Evolutionary conservation across 2,888 invertebrate genomes (phyloP), one percentile per base, ranked within the genome.

Genomic region (Augiades crinisus): DNA sequence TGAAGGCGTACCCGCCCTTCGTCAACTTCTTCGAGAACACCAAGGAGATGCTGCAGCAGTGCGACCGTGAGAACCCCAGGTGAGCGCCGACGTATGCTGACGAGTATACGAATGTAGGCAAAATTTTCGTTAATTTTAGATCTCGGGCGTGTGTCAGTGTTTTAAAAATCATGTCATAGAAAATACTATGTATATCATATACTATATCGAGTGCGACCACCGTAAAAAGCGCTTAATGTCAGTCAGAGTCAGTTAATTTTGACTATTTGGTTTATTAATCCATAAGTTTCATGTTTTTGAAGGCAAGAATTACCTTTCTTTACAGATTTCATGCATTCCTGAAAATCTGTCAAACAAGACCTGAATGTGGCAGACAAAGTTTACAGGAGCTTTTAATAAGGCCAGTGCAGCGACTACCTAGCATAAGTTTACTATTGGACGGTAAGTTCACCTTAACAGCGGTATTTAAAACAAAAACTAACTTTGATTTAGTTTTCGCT

Each of bases 21-120:
- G 96, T 99, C 49, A 99, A 99, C 90, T 99, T 96, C 90, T 99
- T 98, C 82, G 99, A 99, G 83, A 96, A 97, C 80, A 97, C 98
- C 84, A 98, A 98, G 85, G 97, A 98, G 73, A 96, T 96, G 91
- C 92, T 99, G 74, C 91, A 93, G 68, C 93, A 94, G 73, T 98
- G 98, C 91, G 98, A 98, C 90, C 93, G 93, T 76, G 95, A 94
- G 72, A 98, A 98, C 87, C 98, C 98, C 31, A 92, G 98, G 78
- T 90, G 17, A 37, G 24, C n/a, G 8, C 1, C 8, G 2, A 22
- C 6, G 27, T 30, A 6, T 22, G 7, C 22, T 22, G 5, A 22
- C 5, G 7, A 7, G 7, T 22, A 5, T 5, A 6, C 24, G n/a
- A 2, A 8, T 24, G 8, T 1, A 8, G 24, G 8, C 8, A 2